Base-by-base conservation (phyloP, 2,113 vertebrate genomes). In the Centrocercus urophasianus region DNA sequence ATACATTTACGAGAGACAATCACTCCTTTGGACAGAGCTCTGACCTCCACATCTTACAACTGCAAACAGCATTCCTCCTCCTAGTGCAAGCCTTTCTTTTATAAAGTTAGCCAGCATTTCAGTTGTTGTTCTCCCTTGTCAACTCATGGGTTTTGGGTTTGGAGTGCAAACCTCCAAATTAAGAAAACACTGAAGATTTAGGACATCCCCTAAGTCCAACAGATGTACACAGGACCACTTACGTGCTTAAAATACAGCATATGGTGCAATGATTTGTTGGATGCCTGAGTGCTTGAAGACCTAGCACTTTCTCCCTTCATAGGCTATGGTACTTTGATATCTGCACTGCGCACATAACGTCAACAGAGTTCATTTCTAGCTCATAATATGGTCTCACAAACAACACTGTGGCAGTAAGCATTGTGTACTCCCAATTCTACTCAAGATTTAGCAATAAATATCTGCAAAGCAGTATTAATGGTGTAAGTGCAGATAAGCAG, bases 271-370 rank as follows among this genome's bases (percentile, higher is more conserved):
- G 21, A n/a, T 86, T 74, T 21, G 13, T n/a, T 74, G 28, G 38
- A 57, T 19, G 20, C 59, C 71, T 72, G 57, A 60, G 54, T 83
- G 52, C 21, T 86, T 64, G 63, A 2, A 81, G 50, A 16, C 52
- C 0, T 0, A 75, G 36, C n/a, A 42, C 13, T 36, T 66, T 36
- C 19, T 52, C 21, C 77, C 47, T 63, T 22, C 47, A 19, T 7
- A 60, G 69, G 64, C 74, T 93, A 42, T 30, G n/a, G 81, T 72
- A 64, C 12, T 32, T 61, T 42, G 30, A 24, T 54, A 80, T 5
- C 36, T 56, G n/a, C 0, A 0, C 8, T 86, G 45, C 18, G 71
- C 25, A 32, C 0, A 0, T n/a, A 63, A 32, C 54, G 57, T 45
- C 70, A 86, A 76, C 1, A 1, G 21, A 76, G 13, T 42, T 87